Percentiles rank a stretch among this genome's conserved stretches.
These are phyloP conservation scores for Drosophila birchii DNA, from an alignment of 2,888 invertebrate genomes.

Conservation along the genomic window DNA sequence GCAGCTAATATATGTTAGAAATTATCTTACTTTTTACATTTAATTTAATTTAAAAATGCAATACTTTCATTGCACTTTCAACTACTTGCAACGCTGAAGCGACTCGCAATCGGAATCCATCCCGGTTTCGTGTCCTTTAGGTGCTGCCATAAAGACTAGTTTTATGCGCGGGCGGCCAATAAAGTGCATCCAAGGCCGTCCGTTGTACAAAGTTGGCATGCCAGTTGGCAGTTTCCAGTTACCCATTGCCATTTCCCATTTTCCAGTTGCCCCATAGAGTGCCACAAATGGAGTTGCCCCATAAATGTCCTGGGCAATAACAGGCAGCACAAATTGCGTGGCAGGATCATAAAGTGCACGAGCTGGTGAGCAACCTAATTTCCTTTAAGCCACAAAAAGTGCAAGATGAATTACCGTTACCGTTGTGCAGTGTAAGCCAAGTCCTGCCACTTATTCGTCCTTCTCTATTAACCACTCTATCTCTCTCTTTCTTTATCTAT, in stretches of 20 bases:
- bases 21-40: neutral
- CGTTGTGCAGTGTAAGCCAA: conserved; percentile 14
- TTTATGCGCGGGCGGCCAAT: conserved; percentile 18
- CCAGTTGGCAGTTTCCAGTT: conserved; percentile 28
- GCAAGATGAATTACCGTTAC: conserved; percentile 33
- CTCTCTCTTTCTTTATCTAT: neutral
- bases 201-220: conserved; percentile 37
- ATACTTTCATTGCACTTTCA: neutral
- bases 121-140: conserved; percentile 1
- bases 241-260: neutral
- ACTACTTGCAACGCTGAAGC: conserved; percentile 1
- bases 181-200: conserved; percentile 38
- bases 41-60: neutral
- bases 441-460: conserved; percentile 10
- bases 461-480: neutral
- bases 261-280: neutral
- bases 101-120: conserved; percentile 1
- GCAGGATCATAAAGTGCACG: conserved; percentile 48
- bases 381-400: conserved; percentile 44
- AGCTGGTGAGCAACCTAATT: conserved; percentile 38
- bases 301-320: conserved; percentile 44
- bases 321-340: conserved; percentile 34
- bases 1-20: neutral
- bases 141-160: conserved; percentile 33
- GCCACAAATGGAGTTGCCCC: conserved; percentile 26